These are phyloP conservation scores for Lytechinus variegatus DNA, from an alignment of 35 echinoderm and acorn worm genomes.

Conservation along the genomic window DNA sequence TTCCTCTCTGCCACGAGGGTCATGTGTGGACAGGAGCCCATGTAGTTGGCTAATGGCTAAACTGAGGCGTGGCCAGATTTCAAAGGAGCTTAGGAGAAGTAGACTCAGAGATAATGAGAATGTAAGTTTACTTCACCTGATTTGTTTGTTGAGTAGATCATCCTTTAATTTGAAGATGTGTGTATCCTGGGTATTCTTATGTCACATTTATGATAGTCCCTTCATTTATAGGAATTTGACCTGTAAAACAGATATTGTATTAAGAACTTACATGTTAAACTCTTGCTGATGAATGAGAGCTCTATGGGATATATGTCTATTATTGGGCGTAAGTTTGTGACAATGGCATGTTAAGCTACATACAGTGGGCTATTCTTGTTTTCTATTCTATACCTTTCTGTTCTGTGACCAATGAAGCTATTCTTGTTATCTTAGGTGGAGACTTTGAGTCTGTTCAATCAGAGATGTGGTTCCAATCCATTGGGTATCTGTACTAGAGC, in stretches of 20 bases:
- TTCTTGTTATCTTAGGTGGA: conserved; percentile 64
- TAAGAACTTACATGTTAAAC: too few relatives aligned
- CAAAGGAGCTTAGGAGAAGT: conserved; percentile 55
- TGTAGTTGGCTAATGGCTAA: conserved; percentile 86
- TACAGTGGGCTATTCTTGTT: background rate
- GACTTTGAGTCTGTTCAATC: conserved; percentile 77
- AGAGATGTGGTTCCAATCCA: background rate
- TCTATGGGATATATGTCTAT: too few relatives aligned
- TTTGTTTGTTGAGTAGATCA: too few relatives aligned
- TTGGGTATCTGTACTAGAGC: conserved; percentile 83
- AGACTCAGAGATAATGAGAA: conserved; percentile 56
- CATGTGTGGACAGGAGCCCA: conserved; percentile 58
- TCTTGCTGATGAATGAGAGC: too few relatives aligned
- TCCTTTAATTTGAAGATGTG: too few relatives aligned
- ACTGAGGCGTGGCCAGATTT: conserved; percentile 71
- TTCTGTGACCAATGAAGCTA: background rate
- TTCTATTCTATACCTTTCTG: background rate
- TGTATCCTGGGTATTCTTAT: too few relatives aligned
- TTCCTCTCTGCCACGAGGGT: conserved; percentile 50
- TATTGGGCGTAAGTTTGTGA: too few relatives aligned
- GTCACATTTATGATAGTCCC: too few relatives aligned
- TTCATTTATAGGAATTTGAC: background rate
- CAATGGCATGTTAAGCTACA: too few relatives aligned
- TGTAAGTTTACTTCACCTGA: conserved; percentile 17
- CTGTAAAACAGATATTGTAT: too few relatives aligned